Percentiles rank a stretch among this genome's conserved stretches.
Evolutionary conservation across 1,140 invertebrate genomes (phyloP).

Genomic region (Bombus superbus): DNA sequence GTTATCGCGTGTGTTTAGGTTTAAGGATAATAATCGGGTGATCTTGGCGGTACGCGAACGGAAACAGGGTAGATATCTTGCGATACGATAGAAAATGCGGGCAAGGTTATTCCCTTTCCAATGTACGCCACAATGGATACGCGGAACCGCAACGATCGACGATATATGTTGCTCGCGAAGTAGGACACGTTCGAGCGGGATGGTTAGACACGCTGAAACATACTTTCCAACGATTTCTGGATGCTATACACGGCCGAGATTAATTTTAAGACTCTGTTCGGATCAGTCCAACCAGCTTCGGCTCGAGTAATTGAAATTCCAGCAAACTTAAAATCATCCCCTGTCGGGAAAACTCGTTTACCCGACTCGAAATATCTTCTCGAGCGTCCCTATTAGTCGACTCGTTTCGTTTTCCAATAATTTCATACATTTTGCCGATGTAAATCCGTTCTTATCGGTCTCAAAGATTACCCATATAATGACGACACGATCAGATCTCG

Average conservation of each 20-base stretch:
- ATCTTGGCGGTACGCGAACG: neutral
- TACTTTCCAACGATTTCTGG: conserved; percentile 64
- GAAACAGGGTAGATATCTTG: conserved; percentile 44
- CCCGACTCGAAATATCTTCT: too few relatives aligned
- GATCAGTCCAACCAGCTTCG: neutral
- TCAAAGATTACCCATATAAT: too few relatives aligned
- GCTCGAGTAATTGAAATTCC: too few relatives aligned
- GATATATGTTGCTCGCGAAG: conserved; percentile 47
- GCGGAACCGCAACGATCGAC: conserved; percentile 61
- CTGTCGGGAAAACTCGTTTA: too few relatives aligned
- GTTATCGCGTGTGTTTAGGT: conserved; percentile 1
- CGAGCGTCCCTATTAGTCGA: too few relatives aligned
- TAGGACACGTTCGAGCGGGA: conserved; percentile 46
- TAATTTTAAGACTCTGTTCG: neutral
- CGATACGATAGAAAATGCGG: conserved; percentile 61
- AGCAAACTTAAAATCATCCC: too few relatives aligned
- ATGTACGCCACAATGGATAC: conserved; percentile 55
- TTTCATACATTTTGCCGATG: too few relatives aligned
- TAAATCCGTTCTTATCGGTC: too few relatives aligned
- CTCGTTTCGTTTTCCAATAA: too few relatives aligned
- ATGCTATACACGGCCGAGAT: conserved; percentile 11
- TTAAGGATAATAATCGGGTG: neutral
- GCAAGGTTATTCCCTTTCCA: conserved; percentile 68
- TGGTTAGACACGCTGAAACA: conserved; percentile 12
- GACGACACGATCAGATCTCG: too few relatives aligned